Conservation (phyloP, 2,797 vertebrate species). For the Coregonus sp. region DNA sequence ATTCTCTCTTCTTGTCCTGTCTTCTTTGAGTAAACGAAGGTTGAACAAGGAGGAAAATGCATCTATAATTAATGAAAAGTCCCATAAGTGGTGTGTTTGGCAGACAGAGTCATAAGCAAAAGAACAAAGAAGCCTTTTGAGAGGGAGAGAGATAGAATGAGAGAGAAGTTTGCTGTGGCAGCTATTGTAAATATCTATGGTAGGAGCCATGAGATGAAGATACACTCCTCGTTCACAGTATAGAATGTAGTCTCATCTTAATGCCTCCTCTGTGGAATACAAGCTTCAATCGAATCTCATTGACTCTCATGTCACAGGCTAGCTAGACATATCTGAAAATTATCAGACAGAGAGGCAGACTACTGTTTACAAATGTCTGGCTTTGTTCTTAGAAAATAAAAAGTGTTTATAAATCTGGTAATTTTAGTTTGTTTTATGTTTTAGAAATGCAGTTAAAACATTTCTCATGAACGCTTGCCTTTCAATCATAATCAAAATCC, state of each 20-base stretch:
- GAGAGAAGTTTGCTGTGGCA: conserved; percentile 31
- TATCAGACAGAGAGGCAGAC: conserved; percentile 48
- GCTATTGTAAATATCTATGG: conserved; percentile 54
- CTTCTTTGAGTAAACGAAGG: conserved; percentile 52
- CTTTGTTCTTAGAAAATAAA: conserved; percentile 37
- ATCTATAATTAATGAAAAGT: conserved; percentile 67
- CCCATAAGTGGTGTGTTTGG: conserved; percentile 50
- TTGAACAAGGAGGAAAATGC: conserved; percentile 53
- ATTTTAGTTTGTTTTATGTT: background rate
- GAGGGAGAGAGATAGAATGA: conserved; percentile 3
- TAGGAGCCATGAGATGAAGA: conserved; percentile 58
- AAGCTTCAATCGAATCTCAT: conserved; percentile 62
- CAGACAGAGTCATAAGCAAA: conserved; percentile 44
- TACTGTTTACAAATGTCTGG: conserved; percentile 47
- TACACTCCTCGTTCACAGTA: conserved; percentile 47
- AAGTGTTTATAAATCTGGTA: background rate
- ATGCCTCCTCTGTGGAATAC: conserved; percentile 61
- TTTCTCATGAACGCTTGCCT: conserved; percentile 10
- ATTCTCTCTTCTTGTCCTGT: conserved; percentile 34
- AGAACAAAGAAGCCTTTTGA: conserved; percentile 51
- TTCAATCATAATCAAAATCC: conserved; percentile 22
- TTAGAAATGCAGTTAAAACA: background rate
- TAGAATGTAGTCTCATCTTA: conserved; percentile 57
- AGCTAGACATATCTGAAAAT: conserved; percentile 35
- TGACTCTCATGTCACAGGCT: conserved; percentile 46